phyloP scores from a whole-genome alignment of 2,888 invertebrate species.

The Caenorhabditis sp. region DNA sequence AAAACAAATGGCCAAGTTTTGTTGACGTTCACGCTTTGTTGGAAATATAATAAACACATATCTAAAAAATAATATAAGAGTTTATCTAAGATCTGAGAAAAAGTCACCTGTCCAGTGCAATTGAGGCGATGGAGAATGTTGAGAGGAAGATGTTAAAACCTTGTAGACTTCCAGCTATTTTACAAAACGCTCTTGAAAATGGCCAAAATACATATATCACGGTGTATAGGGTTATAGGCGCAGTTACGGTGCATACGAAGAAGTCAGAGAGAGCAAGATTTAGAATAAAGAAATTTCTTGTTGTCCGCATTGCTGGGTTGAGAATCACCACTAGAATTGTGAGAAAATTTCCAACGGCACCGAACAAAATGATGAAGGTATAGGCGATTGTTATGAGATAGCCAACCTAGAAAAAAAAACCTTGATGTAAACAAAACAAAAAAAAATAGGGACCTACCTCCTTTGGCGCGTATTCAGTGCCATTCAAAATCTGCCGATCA shows the following conservation, averaged over 20 bases:
- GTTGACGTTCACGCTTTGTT: conserved; percentile 72
- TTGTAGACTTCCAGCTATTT: conserved; percentile 85
- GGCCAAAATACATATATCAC: conserved; percentile 87
- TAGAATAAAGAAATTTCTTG: conserved; percentile 75
- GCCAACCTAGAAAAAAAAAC: conserved; percentile 52
- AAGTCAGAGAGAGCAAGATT: conserved; percentile 69
- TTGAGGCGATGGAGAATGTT: conserved; percentile 90
- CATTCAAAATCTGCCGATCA: conserved; percentile 63
- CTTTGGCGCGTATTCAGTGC: conserved; percentile 61
- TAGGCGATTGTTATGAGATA: conserved; percentile 65
- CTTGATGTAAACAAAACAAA: too few relatives aligned
- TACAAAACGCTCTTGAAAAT: conserved; percentile 84
- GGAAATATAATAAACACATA: conserved; percentile 71
- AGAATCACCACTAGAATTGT: conserved; percentile 83
- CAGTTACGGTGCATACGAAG: conserved; percentile 82
- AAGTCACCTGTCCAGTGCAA: conserved; percentile 74
- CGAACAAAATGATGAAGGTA: conserved; percentile 80
- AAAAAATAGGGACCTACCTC: conserved; percentile 31
- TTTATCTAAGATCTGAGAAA: too few relatives aligned
- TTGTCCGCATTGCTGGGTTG: conserved; percentile 88
- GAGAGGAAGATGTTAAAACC: conserved; percentile 88
- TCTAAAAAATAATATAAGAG: conserved; percentile 50
- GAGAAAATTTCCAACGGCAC: conserved; percentile 84
- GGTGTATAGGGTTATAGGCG: conserved; percentile 88
- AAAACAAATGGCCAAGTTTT: conserved; percentile 71